Evolutionary conservation across 2,113 vertebrate species (phyloP), one percentile per base, ranked within the genome.

Genomic region (Atractosteus spatula): DNA sequence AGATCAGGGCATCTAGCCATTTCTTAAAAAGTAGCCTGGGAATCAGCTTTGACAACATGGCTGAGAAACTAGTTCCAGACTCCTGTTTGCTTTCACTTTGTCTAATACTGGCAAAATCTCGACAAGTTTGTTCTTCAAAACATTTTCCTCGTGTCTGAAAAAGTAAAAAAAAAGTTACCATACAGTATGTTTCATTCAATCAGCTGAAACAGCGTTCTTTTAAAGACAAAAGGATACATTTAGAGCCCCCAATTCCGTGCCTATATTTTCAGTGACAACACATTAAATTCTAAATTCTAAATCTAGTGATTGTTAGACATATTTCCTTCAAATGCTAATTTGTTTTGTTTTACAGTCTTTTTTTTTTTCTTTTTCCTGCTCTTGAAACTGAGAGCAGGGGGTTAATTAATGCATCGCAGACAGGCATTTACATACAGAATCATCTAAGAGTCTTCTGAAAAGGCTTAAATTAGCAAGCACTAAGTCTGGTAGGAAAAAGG

Each of bases 321-420:
- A 3, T 16, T 59, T 59, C 14, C 29, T 59, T 59, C 57, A 11
- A 13, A 59, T 59, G 57, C 57, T 59, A 59, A 59, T 59, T 59
- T 13, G 12, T 16, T 4, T 59, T n/a, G 64, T 55, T 62, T 55
- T 47, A 51, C 51, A 3, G 44, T 57, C 54, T 55, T 54, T 65
- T 8, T 63, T 71, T 41, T 71, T 13, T 41, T 45, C 65, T 55
- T 13, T 66, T 51, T 66, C 11, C 57, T 59, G 11, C 8, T 59
- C 57, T 59, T 59, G 57, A 59, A 59, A 59, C 10, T 59, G 13
- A 44, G 56, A 73, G 59, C 64, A 13, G 3, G n/a, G 45, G 56
- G 66, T 61, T 47, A 68, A 73, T 68, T 45, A 68, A 55, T 69
- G 54, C 54, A 41, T 41, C 16, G 47, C 44, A 68, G 54, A 55